Evolutionary conservation across 2,797 vertebrate genomes (phyloP).

Genomic region (Microctenopoma steveboyesi): DNA sequence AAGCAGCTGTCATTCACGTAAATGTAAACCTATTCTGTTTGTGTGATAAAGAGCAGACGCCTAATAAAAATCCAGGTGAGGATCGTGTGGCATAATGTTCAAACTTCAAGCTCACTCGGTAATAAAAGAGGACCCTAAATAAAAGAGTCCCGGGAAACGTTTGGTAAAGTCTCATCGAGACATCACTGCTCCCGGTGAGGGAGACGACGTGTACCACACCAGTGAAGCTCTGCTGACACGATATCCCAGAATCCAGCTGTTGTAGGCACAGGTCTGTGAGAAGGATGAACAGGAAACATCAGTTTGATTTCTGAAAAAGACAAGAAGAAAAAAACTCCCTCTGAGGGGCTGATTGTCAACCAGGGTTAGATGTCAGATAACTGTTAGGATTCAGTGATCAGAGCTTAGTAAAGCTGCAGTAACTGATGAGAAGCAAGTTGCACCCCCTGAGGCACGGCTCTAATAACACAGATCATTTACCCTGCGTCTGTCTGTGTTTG

Average conservation of each 20-base stretch:
- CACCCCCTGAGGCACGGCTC: slow-evolving; percentile 24
- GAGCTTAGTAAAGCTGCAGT: slow-evolving; percentile 22
- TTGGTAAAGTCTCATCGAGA: too few relatives aligned
- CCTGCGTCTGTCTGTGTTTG: slow-evolving; percentile 15
- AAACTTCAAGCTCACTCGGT: too few relatives aligned
- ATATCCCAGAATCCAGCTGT: slow-evolving; percentile 54
- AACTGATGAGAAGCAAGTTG: slow-evolving; percentile 37
- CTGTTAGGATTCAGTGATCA: slow-evolving; percentile 35
- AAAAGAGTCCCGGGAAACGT: too few relatives aligned
- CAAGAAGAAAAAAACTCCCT: not conserved
- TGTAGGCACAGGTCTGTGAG: slow-evolving; percentile 20
- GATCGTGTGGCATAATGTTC: too few relatives aligned
- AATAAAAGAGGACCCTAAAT: too few relatives aligned
- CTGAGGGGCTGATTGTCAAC: slow-evolving; percentile 2
- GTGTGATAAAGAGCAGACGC: too few relatives aligned
- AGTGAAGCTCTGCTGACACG: too few relatives aligned
- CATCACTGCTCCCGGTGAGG: too few relatives aligned
- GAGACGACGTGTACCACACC: too few relatives aligned
- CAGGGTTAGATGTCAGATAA: slow-evolving; percentile 5
- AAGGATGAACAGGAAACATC: slow-evolving; percentile 30
- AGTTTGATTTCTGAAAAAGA: slow-evolving; percentile 30
- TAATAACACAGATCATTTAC: slow-evolving; percentile 49
- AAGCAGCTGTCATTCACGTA: too few relatives aligned
- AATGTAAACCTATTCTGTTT: too few relatives aligned
- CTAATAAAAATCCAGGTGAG: too few relatives aligned